Evolutionary conservation across 2,797 vertebrate genomes (phyloP).

Genomic region (Eidolon dupreanum): DNA sequence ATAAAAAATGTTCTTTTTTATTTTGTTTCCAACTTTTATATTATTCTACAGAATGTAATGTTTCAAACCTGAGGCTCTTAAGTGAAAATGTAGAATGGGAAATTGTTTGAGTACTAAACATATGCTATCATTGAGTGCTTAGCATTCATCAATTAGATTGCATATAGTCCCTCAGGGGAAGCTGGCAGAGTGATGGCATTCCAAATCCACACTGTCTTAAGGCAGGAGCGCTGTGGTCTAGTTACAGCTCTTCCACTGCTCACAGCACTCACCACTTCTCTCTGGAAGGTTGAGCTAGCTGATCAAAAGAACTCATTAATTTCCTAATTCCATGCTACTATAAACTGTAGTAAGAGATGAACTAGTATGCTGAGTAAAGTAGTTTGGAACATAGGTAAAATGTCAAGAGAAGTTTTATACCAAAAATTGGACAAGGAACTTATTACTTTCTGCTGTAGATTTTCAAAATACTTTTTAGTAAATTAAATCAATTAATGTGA

Average conservation of each 20-base stretch:
- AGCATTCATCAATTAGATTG: background rate
- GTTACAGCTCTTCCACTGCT: too few species aligned
- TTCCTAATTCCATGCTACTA: background rate
- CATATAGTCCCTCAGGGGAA: background rate
- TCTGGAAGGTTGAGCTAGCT: background rate
- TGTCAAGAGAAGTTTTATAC: background rate
- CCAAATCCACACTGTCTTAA: background rate
- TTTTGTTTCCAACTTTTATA: background rate
- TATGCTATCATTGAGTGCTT: background rate
- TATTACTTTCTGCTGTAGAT: background rate
- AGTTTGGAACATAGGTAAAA: background rate
- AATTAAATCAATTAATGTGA: background rate
- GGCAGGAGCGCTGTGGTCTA: background rate
- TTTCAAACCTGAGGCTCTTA: background rate
- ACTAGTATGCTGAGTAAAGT: background rate
- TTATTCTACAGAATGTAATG: background rate
- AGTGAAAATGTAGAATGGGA: background rate
- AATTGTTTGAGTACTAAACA: background rate
- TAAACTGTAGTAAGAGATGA: background rate
- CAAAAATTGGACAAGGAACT: background rate
- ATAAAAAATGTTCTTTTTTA: background rate
- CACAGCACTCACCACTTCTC: background rate
- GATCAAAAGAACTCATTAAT: background rate
- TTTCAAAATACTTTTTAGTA: background rate
- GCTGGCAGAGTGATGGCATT: background rate